phyloP scores from a whole-genome alignment of 2,797 vertebrate species.

The Gallirallus australis region DNA sequence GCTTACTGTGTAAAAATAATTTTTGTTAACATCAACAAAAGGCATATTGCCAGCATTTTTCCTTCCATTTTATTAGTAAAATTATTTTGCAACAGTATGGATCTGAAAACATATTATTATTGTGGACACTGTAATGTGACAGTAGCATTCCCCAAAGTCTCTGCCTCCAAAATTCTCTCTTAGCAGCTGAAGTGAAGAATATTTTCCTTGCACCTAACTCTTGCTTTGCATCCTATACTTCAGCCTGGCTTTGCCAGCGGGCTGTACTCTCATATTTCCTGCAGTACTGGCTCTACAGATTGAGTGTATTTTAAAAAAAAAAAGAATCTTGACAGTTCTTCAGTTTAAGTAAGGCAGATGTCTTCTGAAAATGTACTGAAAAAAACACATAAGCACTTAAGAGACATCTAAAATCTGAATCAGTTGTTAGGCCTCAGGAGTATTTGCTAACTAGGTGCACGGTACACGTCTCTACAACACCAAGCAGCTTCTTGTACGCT shows the following conservation, averaged over 20 bases:
- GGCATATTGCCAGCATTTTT: neutral
- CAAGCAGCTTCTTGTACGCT: neutral
- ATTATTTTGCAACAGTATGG: neutral
- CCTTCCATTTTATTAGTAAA: neutral
- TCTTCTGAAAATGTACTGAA: neutral
- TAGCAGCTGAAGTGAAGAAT: constrained; percentile 3
- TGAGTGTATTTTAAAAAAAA: neutral
- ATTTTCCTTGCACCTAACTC: neutral
- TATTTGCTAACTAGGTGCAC: neutral
- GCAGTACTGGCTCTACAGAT: neutral
- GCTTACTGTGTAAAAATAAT: neutral
- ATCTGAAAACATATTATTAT: neutral
- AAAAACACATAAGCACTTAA: neutral
- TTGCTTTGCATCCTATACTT: neutral
- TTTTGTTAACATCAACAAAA: constrained; percentile 11
- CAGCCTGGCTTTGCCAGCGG: neutral
- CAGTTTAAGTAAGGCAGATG: neutral
- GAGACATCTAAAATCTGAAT: constrained; percentile 54
- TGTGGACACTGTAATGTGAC: neutral
- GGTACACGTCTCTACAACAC: neutral
- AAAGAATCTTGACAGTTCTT: neutral
- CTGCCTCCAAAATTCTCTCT: neutral
- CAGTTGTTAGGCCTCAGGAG: constrained; percentile 13
- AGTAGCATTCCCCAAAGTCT: neutral
- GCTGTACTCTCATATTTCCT: neutral